Conservation (phyloP, 2,888 invertebrate species). For the Lamellibrachia satsuma region DNA sequence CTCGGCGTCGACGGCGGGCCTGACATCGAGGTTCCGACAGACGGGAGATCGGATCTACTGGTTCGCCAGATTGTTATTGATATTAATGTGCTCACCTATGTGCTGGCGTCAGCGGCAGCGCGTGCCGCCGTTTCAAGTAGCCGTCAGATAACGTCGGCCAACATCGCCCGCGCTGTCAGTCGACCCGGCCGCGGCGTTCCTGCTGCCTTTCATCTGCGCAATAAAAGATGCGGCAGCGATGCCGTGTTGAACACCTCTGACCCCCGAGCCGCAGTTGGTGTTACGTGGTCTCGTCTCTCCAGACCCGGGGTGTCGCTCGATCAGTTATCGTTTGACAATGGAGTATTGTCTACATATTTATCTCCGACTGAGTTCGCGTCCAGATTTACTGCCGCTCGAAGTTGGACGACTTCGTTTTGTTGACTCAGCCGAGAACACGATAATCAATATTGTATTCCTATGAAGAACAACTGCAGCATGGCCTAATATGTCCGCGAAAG, state of each 20-base stretch:
- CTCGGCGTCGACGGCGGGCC: neutral
- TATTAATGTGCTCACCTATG: neutral
- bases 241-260: neutral
- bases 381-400: neutral
- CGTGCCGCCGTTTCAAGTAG: neutral
- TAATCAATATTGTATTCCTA: neutral
- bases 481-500: neutral
- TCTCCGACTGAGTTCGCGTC: neutral
- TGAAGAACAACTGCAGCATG: neutral
- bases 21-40: neutral
- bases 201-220: neutral
- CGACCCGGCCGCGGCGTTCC: neutral
- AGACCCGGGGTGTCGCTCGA: neutral
- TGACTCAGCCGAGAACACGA: neutral
- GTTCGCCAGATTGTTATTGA: neutral
- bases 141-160: neutral
- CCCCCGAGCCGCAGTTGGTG: neutral
- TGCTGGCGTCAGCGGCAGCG: neutral
- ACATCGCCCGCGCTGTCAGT: neutral
- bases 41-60: neutral
- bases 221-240: neutral
- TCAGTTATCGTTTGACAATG: neutral
- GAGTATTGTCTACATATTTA: neutral
- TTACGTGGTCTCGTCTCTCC: neutral
- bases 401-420: neutral